phyloP scores from a whole-genome alignment of 64 coral and sea anemone species.

The Dendrophyllia cribrosa region DNA sequence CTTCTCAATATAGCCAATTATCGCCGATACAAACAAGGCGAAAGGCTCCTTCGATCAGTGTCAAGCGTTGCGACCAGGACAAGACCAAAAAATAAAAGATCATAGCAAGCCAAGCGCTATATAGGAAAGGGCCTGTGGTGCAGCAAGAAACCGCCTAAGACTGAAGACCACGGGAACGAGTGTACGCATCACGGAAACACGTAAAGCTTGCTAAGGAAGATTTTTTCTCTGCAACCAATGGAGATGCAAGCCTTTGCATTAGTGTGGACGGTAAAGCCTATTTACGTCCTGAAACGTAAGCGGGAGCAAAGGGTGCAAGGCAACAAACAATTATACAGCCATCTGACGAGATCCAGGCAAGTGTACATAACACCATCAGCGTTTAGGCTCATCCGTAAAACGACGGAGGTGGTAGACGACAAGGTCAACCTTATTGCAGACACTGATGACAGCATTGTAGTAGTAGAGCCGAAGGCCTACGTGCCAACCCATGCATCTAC shows the following conservation, averaged over 20 bases:
- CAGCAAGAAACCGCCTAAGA: conserved; percentile 60
- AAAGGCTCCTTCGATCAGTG: conserved; percentile 41
- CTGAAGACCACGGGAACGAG: conserved; percentile 31
- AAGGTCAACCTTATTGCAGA: conserved; percentile 49
- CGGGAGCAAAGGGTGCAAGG: conserved; percentile 49
- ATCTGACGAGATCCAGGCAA: conserved; percentile 64
- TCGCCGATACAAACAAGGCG: conserved; percentile 37
- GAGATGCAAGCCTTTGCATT: background rate
- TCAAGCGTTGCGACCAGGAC: conserved; percentile 43
- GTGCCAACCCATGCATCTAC: conserved; percentile 69
- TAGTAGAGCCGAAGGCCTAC: conserved; percentile 55
- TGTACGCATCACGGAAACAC: conserved; percentile 49
- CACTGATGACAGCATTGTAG: conserved; percentile 68
- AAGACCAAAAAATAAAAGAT: conserved; percentile 44
- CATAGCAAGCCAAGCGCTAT: conserved; percentile 46
- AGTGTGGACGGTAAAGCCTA: conserved; percentile 71
- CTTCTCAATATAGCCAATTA: conserved; percentile 61
- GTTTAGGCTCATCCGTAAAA: conserved; percentile 56
- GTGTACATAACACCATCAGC: conserved; percentile 75
- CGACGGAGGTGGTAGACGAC: conserved; percentile 41
- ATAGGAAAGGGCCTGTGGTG: conserved; percentile 23
- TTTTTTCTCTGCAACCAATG: conserved; percentile 25
- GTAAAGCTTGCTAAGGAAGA: conserved; percentile 57
- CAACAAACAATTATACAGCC: conserved; percentile 65
- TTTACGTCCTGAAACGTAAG: conserved; percentile 58